These are phyloP conservation scores for Naso thynnoides DNA, from an alignment of 2,797 vertebrate genomes.

Conservation along the genomic window DNA sequence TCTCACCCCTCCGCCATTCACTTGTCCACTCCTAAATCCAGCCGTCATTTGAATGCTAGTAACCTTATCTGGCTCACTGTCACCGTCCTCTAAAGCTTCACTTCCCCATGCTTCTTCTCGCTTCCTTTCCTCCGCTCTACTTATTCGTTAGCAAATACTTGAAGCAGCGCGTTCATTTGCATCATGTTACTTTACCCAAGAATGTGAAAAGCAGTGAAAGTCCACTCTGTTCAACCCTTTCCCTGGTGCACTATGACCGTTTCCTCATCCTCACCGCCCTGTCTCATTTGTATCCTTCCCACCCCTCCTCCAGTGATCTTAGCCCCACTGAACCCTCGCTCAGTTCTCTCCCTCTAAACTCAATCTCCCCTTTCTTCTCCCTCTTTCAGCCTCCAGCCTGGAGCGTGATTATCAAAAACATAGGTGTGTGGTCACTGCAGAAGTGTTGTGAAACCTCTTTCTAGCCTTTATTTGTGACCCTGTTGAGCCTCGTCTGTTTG, in stretches of 20 bases:
- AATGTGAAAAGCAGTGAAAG: neutral
- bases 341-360: slow-evolving; percentile 10
- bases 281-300: slow-evolving; percentile 5
- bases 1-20: slow-evolving; percentile 15
- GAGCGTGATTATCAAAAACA: slow-evolving; percentile 41
- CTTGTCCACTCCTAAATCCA: slow-evolving; percentile 30
- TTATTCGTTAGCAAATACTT: slow-evolving; percentile 24
- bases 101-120: slow-evolving; percentile 6
- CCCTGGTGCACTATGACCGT: slow-evolving; percentile 1
- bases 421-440: slow-evolving; percentile 20
- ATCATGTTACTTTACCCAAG: neutral
- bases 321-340: slow-evolving; percentile 48
- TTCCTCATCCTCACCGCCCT: neutral
- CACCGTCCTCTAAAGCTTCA: slow-evolving; percentile 3
- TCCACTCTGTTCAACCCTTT: neutral
- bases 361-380: slow-evolving; percentile 25
- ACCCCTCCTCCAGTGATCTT: slow-evolving; percentile 29
- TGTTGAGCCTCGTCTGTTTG: slow-evolving; percentile 46
- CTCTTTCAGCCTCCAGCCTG: neutral
- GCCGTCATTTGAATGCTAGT: slow-evolving; percentile 41
- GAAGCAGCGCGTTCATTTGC: neutral
- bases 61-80: neutral
- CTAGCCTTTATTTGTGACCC: slow-evolving; percentile 7
- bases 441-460: slow-evolving; percentile 30
- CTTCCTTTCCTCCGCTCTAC: slow-evolving; percentile 30